Evolutionary conservation across 1,140 invertebrate genomes (phyloP).

Genomic region (Pectinophora gossypiella): DNA sequence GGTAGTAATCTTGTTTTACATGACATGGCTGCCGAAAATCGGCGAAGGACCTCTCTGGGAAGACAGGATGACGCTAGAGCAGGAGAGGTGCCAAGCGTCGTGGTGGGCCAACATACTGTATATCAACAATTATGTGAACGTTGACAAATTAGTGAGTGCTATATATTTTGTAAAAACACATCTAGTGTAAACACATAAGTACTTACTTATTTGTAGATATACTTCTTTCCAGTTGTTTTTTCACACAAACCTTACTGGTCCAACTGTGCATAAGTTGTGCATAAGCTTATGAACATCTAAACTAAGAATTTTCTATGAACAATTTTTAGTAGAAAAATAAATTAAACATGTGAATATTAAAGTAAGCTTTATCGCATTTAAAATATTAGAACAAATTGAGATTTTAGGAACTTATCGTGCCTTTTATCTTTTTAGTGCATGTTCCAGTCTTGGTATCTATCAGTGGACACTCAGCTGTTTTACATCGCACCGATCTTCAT

Average conservation of each 20-base stretch:
- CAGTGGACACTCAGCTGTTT: conserved; percentile 92
- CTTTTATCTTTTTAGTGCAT: conserved; percentile 82
- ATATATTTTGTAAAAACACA: too few species aligned
- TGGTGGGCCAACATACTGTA: conserved; percentile 93
- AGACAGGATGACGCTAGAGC: conserved; percentile 76
- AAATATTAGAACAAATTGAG: too few species aligned
- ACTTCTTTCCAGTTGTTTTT: too few species aligned
- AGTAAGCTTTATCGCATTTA: too few species aligned
- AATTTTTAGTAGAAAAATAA: too few species aligned
- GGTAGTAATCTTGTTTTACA: conserved; percentile 81
- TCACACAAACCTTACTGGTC: too few species aligned
- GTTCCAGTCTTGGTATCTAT: conserved; percentile 93
- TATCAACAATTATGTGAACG: conserved; percentile 88
- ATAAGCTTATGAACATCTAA: too few species aligned
- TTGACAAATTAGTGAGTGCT: conserved; percentile 78
- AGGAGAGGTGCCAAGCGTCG: conserved; percentile 79
- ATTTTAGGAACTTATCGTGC: not conserved
- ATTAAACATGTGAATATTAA: too few species aligned
- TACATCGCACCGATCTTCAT: conserved; percentile 86
- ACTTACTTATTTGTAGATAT: too few species aligned
- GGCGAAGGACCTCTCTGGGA: conserved; percentile 82
- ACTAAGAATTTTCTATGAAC: too few species aligned
- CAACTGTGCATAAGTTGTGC: too few species aligned
- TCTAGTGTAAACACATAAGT: too few species aligned
- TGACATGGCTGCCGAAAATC: conserved; percentile 80